A percentile compares a stretch with the other conserved stretches of the same genome.
Conservation (phyloP, 2,113 vertebrate genomes). For the Xiphorhynchus elegans region DNA sequence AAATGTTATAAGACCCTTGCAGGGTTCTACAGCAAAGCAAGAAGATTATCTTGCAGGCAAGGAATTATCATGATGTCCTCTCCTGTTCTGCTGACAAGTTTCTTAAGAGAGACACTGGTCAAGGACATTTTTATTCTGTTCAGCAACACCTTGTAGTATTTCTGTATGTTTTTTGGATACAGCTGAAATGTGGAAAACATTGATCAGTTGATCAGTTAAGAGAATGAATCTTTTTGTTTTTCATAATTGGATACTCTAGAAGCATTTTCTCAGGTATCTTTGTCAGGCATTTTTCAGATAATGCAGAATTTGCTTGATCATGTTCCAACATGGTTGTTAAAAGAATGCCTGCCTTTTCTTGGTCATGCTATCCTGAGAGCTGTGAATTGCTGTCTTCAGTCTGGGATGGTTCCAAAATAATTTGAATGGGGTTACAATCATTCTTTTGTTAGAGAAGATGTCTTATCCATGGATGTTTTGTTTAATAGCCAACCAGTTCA, state of each 20-base stretch:
- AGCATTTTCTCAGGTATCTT: conserved; percentile 38
- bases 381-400: conserved; percentile 20
- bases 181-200: background rate
- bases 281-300: conserved; percentile 30
- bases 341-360: conserved; percentile 41
- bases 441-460: conserved; percentile 57
- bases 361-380: background rate
- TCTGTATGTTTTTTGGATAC: background rate
- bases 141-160: background rate
- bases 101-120: background rate
- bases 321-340: conserved; percentile 35
- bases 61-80: background rate
- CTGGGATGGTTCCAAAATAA: conserved; percentile 51
- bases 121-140: background rate
- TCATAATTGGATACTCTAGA: background rate
- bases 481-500: conserved; percentile 30
- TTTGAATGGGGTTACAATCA: conserved; percentile 33
- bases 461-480: conserved; percentile 11
- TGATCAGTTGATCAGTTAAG: background rate
- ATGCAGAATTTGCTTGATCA: conserved; percentile 38
- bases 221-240: background rate
- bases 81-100: conserved; percentile 7
- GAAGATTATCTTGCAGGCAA: background rate
- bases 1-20: conserved; percentile 4
- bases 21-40: background rate